Conservation (phyloP, 1,140 invertebrate species). For the Limonius californicus region DNA sequence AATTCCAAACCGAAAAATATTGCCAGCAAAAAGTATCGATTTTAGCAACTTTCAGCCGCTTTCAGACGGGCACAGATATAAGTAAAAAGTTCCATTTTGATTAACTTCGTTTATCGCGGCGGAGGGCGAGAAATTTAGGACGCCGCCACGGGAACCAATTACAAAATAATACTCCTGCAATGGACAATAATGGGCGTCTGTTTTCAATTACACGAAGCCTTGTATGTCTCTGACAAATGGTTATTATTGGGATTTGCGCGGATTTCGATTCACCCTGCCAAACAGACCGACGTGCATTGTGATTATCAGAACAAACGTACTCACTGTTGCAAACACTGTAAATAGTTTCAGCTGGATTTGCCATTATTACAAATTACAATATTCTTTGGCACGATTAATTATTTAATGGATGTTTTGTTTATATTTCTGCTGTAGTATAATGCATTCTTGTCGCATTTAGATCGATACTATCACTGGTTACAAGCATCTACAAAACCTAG, state of each 20-base stretch:
- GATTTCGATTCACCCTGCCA: conserved; percentile 18
- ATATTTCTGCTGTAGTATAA: no score
- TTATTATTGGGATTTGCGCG: conserved; percentile 23
- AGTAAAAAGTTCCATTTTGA: not conserved
- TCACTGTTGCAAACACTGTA: no score
- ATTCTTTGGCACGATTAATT: no score
- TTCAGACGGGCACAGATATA: not conserved
- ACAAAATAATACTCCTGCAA: conserved; percentile 21
- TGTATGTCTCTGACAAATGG: conserved; percentile 24
- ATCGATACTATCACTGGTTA: no score
- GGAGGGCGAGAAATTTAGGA: not conserved
- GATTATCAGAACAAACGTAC: not conserved
- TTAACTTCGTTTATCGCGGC: no score
- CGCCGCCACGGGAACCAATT: conserved; percentile 18
- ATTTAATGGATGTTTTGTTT: no score
- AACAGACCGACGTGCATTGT: not conserved
- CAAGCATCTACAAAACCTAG: no score
- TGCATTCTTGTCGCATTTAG: no score
- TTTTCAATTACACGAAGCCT: conserved; percentile 24
- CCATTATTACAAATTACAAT: no score
- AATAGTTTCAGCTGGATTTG: no score
- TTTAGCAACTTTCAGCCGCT: not conserved
- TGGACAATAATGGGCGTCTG: conserved; percentile 21
- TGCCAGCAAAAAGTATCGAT: not conserved
- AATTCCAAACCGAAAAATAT: not conserved